Percentiles rank a stretch among this genome's conserved stretches.
phyloP scores from a whole-genome alignment of 35 echinoderm and acorn worm species.

The Holothuria glaberrima region DNA sequence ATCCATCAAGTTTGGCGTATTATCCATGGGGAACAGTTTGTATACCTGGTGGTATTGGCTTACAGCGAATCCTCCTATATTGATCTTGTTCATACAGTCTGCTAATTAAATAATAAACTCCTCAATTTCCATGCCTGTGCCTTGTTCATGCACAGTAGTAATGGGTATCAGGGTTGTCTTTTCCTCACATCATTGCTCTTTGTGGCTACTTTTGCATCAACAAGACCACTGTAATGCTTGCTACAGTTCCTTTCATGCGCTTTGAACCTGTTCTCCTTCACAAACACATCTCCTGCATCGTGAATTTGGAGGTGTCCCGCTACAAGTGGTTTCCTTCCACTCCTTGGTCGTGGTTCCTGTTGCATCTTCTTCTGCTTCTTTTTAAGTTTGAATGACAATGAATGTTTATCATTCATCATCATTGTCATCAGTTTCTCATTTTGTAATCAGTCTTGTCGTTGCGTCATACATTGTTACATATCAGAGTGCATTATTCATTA shows the following conservation, averaged over 20 bases:
- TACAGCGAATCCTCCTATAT: conserved; percentile 33
- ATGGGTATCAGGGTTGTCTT: too few relatives aligned
- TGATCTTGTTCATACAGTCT: conserved; percentile 60
- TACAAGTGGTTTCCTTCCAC: background rate
- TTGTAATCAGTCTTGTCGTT: too few relatives aligned
- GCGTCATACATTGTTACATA: too few relatives aligned
- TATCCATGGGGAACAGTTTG: background rate
- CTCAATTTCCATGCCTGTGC: background rate
- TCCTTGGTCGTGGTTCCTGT: background rate
- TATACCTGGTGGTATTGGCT: conserved; percentile 12
- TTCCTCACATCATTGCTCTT: too few relatives aligned
- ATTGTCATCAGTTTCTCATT: too few relatives aligned
- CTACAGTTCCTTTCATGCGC: background rate
- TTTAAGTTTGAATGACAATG: background rate
- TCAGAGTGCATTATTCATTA: too few relatives aligned
- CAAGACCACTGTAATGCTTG: too few relatives aligned
- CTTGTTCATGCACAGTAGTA: too few relatives aligned
- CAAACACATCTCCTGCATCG: background rate
- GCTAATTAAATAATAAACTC: background rate
- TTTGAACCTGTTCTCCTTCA: background rate
- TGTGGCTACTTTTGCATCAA: too few relatives aligned
- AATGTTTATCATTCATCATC: too few relatives aligned
- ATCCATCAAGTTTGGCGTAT: conserved; percentile 13
- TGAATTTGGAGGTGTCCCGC: background rate
- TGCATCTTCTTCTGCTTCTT: background rate